Evolutionary conservation across 2,113 vertebrate species (phyloP), one percentile per base, ranked within the genome.

Genomic region (Siniperca knerii): DNA sequence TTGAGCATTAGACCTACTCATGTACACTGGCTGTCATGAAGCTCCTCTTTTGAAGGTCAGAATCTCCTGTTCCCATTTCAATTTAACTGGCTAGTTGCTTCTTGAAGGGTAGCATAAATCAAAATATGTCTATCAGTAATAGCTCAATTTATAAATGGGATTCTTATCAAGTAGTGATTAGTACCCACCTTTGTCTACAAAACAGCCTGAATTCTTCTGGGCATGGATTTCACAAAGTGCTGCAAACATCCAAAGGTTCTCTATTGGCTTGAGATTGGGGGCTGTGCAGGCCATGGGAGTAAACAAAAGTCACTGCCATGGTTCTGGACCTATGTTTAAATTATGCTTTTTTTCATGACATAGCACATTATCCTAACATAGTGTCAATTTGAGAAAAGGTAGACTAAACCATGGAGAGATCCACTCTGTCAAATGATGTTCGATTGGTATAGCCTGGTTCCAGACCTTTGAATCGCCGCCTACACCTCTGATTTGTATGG

Each of bases 1-100:
- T 13, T 1, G 20, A 46, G 4, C 48, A 58, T 62, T 52, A 69
- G 23, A 42, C 20, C 33, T 48, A 13, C 55, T 69, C 52, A 50
- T 69, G 46, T 65, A 69, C 20, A 25, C 4, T 15, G 58, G 75
- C 13, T 35, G 23, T 9, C 6, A 58, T n/a, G n/a, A 67, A 52
- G 37, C 23, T 54, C 46, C 33, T 44, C n/a, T 58, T 77, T 18
- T 37, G 2, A 57, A 64, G 5, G 55, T 44, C 9, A 7, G 6
- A 44, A 44, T 70, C 33, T 35, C 52, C 7, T 40, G 33, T 60
- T 77, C 50, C 57, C 33, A 29, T 80, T 80, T 86, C 11, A 25
- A 15, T 61, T 70, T 2, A 61, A 65, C 50, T 66, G 4, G 2
- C 0, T 20, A 46, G 67, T 58, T 54, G n/a, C 18, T 54, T 70